Conservation (phyloP, 2,888 invertebrate genomes). For the Cremastinae sp. region DNA sequence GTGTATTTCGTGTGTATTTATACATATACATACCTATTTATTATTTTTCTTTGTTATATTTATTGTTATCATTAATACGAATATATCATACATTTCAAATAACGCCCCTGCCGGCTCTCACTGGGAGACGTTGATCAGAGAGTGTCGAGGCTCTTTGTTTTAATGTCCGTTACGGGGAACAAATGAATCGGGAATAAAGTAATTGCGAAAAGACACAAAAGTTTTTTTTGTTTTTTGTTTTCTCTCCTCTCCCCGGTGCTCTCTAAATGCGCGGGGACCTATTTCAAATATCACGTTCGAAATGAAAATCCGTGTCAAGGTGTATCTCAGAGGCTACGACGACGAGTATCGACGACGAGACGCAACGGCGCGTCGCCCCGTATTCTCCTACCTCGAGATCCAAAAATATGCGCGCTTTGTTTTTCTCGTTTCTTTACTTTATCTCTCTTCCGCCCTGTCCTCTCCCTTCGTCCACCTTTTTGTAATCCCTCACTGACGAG, state of each 20-base stretch:
- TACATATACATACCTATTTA: conserved; percentile 75
- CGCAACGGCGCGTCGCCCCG: conserved; percentile 17
- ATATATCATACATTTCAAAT: conserved; percentile 80
- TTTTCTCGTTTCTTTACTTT: conserved; percentile 30
- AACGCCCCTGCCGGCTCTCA: conserved; percentile 75
- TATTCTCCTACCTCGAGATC: conserved; percentile 3
- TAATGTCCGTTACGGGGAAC: conserved; percentile 46
- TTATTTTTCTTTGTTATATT: conserved; percentile 77
- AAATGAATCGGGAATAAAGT: conserved; percentile 35
- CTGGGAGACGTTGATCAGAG: conserved; percentile 74
- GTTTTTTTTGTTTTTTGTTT: no score
- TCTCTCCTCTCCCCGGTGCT: conserved; percentile 3
- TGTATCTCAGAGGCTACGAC: conserved; percentile 35
- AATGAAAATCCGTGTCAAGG: conserved; percentile 36
- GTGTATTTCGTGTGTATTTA: conserved; percentile 68
- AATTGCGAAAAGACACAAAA: conserved; percentile 48
- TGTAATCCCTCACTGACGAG: conserved; percentile 68
- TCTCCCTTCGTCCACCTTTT: conserved; percentile 61
- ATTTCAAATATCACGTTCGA: conserved; percentile 54
- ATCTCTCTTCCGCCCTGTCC: conserved; percentile 71
- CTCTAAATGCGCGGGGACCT: conserved; percentile 47
- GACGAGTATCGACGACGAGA: conserved; percentile 27
- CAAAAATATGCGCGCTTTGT: conserved; percentile 9
- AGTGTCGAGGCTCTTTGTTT: conserved; percentile 51
- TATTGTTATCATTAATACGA: conserved; percentile 77